A percentile compares a stretch with the other conserved stretches of the same genome.
Evolutionary conservation across 2,113 vertebrate species (phyloP).

Genomic region (Nerophis lumbriciformis): DNA sequence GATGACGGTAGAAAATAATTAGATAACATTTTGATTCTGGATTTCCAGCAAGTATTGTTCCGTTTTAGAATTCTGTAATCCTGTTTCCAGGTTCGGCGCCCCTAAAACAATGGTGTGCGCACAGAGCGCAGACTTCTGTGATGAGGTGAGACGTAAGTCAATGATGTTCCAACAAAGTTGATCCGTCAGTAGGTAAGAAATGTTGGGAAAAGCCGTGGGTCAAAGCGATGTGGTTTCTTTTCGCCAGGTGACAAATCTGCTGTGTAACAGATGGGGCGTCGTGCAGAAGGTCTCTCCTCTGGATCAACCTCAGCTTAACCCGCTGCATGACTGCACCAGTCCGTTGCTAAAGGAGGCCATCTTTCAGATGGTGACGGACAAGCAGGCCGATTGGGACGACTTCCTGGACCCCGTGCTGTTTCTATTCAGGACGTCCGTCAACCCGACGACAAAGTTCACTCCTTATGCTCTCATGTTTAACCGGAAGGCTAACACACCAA

Average conservation of each 20-base stretch:
- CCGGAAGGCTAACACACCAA: constrained; percentile 70
- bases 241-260: constrained; percentile 73
- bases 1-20: too few species aligned
- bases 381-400: constrained; percentile 78
- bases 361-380: constrained; percentile 72
- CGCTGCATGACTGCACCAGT: constrained; percentile 63
- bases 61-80: neutral
- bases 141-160: constrained; percentile 72
- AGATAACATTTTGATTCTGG: too few species aligned
- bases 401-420: constrained; percentile 80
- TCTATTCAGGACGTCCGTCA: constrained; percentile 77
- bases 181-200: neutral
- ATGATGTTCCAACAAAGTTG: neutral
- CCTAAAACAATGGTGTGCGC: constrained; percentile 76
- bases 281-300: constrained; percentile 70
- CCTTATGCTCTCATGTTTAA: constrained; percentile 86
- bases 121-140: constrained; percentile 78
- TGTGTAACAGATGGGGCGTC: constrained; percentile 77
- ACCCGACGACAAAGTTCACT: constrained; percentile 77
- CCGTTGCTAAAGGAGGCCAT: constrained; percentile 75
- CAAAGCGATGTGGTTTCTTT: neutral
- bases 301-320: constrained; percentile 57
- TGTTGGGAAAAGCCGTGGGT: neutral
- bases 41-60: neutral
- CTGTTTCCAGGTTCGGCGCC: constrained; percentile 76